These are phyloP conservation scores for Babyrousa celebensis DNA, from an alignment of 2,797 vertebrate genomes.

Conservation along the genomic window DNA sequence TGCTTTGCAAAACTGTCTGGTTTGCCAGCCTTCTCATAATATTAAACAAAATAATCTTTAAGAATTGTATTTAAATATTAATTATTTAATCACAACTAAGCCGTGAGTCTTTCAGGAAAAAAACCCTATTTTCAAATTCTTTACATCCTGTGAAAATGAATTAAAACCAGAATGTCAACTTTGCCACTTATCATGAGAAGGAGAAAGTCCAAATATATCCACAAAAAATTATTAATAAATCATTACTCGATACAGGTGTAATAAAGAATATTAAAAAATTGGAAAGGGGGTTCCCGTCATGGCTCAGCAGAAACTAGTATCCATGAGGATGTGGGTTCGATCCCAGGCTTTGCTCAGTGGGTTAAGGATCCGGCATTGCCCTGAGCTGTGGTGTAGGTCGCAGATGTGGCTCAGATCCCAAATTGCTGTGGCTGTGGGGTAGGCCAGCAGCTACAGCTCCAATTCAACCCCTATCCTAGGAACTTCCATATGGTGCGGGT, in stretches of 20 bases:
- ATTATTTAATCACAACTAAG: not conserved
- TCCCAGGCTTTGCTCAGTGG: too few relatives aligned
- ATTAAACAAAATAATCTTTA: slow-evolving; percentile 9
- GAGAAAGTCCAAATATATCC: not conserved
- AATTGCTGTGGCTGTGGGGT: too few relatives aligned
- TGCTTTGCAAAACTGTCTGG: not conserved
- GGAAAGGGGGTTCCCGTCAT: too few relatives aligned
- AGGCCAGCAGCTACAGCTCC: too few relatives aligned
- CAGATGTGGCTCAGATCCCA: too few relatives aligned
- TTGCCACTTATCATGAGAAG: not conserved
- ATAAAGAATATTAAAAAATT: not conserved
- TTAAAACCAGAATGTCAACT: not conserved
- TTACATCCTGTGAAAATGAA: not conserved
- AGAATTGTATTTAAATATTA: slow-evolving; percentile 13
- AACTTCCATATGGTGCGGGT: too few relatives aligned
- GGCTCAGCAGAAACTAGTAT: too few relatives aligned
- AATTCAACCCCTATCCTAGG: too few relatives aligned
- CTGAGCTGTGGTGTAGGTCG: too few relatives aligned
- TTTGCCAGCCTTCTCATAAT: not conserved
- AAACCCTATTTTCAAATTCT: not conserved
- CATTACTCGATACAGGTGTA: not conserved
- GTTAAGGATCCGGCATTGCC: too few relatives aligned
- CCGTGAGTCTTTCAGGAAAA: not conserved
- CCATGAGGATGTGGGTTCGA: too few relatives aligned
- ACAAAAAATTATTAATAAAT: slow-evolving; percentile 2